Evolutionary conservation across 2,113 vertebrate genomes (phyloP).

Genomic region (Silurus glanis): DNA sequence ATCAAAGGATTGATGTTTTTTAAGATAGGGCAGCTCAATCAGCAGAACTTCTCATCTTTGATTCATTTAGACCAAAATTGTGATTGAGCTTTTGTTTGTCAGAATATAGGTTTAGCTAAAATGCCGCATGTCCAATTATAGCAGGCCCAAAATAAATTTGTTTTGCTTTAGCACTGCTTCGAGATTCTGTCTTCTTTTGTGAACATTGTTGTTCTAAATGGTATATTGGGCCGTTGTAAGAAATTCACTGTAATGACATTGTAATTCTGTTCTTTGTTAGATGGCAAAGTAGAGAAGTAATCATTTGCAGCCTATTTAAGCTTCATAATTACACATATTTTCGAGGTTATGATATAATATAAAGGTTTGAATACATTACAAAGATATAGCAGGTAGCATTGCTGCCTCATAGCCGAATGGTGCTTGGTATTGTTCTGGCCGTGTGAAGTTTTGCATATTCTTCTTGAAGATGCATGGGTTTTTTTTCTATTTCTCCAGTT

Average conservation of each 20-base stretch:
- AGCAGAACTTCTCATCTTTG: background rate
- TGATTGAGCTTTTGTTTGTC: background rate
- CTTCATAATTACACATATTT: background rate
- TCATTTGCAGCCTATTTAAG: background rate
- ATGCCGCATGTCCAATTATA: background rate
- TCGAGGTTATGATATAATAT: background rate
- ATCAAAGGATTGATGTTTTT: constrained; percentile 13
- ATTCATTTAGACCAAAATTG: background rate
- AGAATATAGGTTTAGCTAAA: background rate
- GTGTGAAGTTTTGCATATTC: background rate
- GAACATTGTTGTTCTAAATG: background rate
- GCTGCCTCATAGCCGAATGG: background rate
- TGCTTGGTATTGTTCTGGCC: background rate
- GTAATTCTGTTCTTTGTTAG: background rate
- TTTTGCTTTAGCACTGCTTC: background rate
- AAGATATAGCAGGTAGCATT: background rate
- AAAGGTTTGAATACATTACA: background rate
- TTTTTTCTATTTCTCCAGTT: background rate
- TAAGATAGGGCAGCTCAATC: background rate
- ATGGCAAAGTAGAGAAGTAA: no score
- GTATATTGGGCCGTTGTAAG: background rate
- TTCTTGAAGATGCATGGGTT: background rate
- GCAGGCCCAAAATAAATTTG: background rate
- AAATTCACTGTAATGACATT: background rate
- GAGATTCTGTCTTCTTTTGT: background rate